Evolutionary conservation across 2,113 vertebrate species (phyloP).

Genomic region (Apteryx mantelli): DNA sequence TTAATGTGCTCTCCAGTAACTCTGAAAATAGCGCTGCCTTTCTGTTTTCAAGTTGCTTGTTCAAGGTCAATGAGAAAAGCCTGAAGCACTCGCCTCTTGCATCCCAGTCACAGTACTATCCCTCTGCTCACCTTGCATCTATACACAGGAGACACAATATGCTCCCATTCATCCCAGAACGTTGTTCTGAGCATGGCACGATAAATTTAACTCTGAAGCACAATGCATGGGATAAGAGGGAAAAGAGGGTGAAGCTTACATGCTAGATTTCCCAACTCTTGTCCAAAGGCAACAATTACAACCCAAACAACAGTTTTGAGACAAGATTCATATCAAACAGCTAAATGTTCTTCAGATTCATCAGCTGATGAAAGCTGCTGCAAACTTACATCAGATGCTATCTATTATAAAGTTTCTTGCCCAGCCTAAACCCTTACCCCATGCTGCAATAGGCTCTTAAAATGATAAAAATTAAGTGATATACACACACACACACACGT

Average conservation of each 20-base stretch:
- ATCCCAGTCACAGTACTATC: neutral
- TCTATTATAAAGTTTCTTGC: neutral
- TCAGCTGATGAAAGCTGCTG: neutral
- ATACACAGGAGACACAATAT: neutral
- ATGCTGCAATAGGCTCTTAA: neutral
- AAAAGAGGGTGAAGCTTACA: neutral
- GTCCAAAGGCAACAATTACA: neutral
- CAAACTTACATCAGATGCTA: neutral
- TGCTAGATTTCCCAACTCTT: neutral
- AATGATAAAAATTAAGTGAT: neutral
- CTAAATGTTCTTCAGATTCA: neutral
- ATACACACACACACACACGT: too few relatives aligned
- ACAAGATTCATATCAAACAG: neutral
- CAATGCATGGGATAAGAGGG: neutral
- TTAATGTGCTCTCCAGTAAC: neutral
- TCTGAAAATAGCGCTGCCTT: neutral
- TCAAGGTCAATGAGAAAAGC: neutral
- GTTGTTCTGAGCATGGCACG: neutral
- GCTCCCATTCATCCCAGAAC: neutral
- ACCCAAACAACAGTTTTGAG: neutral
- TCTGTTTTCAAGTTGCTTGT: neutral
- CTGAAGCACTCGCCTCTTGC: neutral
- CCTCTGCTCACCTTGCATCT: neutral
- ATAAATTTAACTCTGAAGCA: neutral
- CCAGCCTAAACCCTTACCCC: neutral